phyloP scores from a whole-genome alignment of 2,888 invertebrate species.

The Darwinula stevensoni region DNA sequence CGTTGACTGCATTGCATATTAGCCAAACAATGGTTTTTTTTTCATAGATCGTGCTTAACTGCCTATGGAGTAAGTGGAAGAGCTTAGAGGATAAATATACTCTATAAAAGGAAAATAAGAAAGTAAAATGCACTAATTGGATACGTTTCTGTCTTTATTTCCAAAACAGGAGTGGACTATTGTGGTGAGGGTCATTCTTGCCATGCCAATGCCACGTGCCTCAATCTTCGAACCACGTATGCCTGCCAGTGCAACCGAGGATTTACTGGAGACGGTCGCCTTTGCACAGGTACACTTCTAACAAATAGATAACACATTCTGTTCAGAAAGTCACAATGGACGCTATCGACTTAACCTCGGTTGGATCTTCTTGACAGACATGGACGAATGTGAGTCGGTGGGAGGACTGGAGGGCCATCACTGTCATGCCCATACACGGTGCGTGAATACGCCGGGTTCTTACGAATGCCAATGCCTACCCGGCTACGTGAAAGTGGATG shows the following conservation, averaged over 20 bases:
- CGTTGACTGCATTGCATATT: no score
- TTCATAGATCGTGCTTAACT: no score
- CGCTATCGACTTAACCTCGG: no score
- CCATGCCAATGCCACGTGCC: conserved; percentile 65
- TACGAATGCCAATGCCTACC: conserved; percentile 40
- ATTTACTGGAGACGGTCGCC: conserved; percentile 48
- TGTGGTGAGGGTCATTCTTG: conserved; percentile 62
- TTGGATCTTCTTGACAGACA: no score
- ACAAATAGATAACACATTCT: neutral
- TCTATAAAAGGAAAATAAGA: no score
- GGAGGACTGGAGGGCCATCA: conserved; percentile 26
- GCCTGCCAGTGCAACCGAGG: conserved; percentile 69
- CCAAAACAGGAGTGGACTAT: conserved; percentile 53
- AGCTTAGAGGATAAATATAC: no score
- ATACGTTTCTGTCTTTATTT: no score
- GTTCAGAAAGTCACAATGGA: no score
- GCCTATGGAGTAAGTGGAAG: no score
- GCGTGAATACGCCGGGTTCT: conserved; percentile 46
- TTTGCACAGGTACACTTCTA: conserved; percentile 15
- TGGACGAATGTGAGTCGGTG: conserved; percentile 42
- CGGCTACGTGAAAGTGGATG: conserved; percentile 5
- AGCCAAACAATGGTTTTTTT: no score
- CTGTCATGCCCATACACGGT: conserved; percentile 44
- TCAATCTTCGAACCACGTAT: conserved; percentile 66
- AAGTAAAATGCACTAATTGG: no score